Conservation (phyloP, 2,888 invertebrate genomes). For the Tiliacea citrago region DNA sequence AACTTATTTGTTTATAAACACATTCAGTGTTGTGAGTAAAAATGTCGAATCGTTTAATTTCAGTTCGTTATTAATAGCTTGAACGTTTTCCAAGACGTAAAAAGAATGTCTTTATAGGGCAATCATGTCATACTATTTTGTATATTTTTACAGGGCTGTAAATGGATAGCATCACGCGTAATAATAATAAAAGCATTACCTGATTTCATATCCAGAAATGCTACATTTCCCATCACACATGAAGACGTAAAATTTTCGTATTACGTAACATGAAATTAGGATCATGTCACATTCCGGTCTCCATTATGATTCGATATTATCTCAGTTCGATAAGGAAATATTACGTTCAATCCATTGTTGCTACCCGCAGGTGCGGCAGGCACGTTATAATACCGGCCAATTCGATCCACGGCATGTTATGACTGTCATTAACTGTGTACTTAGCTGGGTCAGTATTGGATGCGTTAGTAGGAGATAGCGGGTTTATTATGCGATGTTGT, state of each 20-base stretch:
- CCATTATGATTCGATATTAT: constrained; percentile 46
- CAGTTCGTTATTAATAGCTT: constrained; percentile 14
- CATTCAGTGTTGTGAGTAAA: constrained; percentile 12
- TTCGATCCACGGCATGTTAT: constrained; percentile 35
- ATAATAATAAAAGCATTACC: constrained; percentile 8
- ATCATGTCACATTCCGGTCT: constrained; percentile 30
- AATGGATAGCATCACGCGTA: not conserved
- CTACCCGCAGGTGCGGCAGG: constrained; percentile 27
- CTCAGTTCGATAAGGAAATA: constrained; percentile 46
- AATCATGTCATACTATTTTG: constrained; percentile 15
- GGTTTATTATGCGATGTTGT: constrained; percentile 38
- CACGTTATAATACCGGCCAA: constrained; percentile 32
- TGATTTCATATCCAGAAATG: constrained; percentile 17
- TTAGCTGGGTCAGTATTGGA: constrained; percentile 32
- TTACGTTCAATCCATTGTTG: constrained; percentile 38
- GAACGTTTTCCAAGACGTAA: not conserved
- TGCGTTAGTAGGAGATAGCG: constrained; percentile 38
- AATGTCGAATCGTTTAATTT: constrained; percentile 12
- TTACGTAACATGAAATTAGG: constrained; percentile 34
- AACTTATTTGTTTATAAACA: constrained; percentile 6
- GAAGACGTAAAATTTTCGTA: constrained; percentile 18
- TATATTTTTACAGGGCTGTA: constrained; percentile 20
- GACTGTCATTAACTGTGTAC: constrained; percentile 54
- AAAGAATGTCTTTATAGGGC: constrained; percentile 8
- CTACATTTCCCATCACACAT: not conserved